Base-by-base conservation (phyloP, 1,140 invertebrate genomes). In the Bradynema listronoti region DNA sequence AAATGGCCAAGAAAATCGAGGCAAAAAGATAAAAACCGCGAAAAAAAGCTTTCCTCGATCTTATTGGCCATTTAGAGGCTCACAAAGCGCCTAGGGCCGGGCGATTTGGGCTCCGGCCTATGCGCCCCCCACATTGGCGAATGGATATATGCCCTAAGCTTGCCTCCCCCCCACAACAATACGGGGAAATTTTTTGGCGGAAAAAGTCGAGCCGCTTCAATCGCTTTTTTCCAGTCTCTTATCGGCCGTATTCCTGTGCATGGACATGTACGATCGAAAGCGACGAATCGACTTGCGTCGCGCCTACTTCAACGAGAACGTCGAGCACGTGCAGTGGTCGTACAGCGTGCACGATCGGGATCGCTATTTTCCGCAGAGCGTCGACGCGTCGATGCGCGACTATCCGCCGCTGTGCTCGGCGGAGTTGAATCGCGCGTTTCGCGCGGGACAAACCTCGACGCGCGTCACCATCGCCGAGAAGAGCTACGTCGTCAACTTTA, bases 231-330 rank as follows among this genome's bases (percentile, higher is more conserved):
- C 4, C 5, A 55, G 52, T 24, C 52, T 55, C 14, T 24, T 55
- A 11, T 45, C 52, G 27, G 32, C 52, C 52, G 53, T 55, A 3
- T 16, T 55, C 9, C 43, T 55, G n/a, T 55, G 52, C 25, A 43
- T 55, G 32, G 52, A 55, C 33, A 43, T 55, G 33, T 55, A 55
- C 50, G 52, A 55, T 16, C 41, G 52, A 25, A 45, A 55, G n/a
- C 41, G 52, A 25, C 52, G 52, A 22, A 30, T 55, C 3, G 52
- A 55, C 32, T 5, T 55, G 33, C 52, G 52, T 49, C 52, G 52
- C 16, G 22, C 41, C 11, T 3, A 27, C 32, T 46, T 50, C 27
- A 55, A 4, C 33, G 32, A 3, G 4, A 27, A 22, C 32, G 52
- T 55, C 16, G 52, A 55, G 43, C 52, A 55, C 32, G 33, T 55